Evolutionary conservation across 2,797 vertebrate species (phyloP).

Genomic region (Eulemur albifrons): DNA sequence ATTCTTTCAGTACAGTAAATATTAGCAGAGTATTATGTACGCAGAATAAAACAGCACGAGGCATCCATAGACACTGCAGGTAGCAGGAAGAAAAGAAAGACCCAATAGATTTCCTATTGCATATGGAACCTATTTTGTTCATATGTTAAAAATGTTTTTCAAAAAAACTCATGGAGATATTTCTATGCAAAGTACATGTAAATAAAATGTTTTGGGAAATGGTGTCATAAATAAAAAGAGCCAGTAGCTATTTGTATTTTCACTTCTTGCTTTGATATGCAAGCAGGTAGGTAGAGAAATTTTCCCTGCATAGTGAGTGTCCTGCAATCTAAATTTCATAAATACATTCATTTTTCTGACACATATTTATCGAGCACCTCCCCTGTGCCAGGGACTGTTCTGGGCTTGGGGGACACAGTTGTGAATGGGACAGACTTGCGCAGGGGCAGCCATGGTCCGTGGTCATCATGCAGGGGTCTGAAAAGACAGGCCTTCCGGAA

Average conservation of each 20-base stretch:
- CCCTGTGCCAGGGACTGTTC: background rate
- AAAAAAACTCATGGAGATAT: background rate
- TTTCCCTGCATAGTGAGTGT: background rate
- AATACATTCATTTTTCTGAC: background rate
- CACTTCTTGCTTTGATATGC: background rate
- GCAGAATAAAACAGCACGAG: background rate
- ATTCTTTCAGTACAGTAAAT: background rate
- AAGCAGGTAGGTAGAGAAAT: background rate
- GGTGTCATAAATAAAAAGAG: background rate
- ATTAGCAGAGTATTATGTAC: background rate
- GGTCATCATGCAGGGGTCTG: background rate
- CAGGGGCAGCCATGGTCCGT: background rate
- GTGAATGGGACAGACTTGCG: background rate
- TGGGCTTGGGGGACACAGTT: background rate
- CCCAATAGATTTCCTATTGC: background rate
- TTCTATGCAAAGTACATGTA: background rate
- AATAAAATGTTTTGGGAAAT: background rate
- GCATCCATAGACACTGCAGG: background rate
- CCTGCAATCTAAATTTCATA: background rate
- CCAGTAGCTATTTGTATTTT: background rate
- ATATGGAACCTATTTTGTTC: background rate
- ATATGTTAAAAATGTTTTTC: conserved; percentile 2
- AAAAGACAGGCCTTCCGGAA: background rate
- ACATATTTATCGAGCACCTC: background rate
- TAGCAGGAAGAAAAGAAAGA: background rate